These are phyloP conservation scores for Callinectes sapidus DNA, from an alignment of 2,888 invertebrate species.

Conservation along the genomic window DNA sequence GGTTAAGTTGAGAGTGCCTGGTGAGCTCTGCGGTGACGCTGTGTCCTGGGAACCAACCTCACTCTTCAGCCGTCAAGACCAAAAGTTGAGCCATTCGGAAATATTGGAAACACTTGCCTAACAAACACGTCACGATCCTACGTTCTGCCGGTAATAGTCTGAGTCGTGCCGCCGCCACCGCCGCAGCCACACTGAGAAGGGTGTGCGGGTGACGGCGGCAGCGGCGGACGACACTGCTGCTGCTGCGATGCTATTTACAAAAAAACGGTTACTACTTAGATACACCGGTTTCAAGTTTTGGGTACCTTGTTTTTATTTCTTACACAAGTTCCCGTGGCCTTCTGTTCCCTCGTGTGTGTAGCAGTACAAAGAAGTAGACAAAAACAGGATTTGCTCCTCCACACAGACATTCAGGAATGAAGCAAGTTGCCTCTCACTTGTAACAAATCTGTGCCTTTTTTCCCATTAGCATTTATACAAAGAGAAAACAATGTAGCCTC, in stretches of 20 bases:
- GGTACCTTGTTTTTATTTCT: neutral
- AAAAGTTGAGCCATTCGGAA: slow-evolving; percentile 5
- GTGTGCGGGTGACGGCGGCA: neutral
- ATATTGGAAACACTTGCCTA: neutral
- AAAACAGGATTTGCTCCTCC: neutral
- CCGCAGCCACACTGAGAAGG: neutral
- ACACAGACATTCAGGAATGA: neutral
- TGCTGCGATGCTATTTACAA: neutral
- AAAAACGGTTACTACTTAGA: neutral
- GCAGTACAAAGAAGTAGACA: neutral
- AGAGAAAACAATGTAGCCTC: neutral
- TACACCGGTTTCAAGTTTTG: neutral
- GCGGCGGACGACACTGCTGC: neutral
- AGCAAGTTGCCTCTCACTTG: neutral
- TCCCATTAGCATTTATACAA: neutral
- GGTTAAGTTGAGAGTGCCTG: neutral
- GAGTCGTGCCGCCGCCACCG: neutral
- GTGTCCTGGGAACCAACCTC: neutral
- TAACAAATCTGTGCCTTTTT: neutral
- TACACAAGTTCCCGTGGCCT: neutral
- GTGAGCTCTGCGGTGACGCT: neutral
- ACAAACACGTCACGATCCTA: neutral
- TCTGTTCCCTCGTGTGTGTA: neutral
- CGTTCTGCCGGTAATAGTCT: neutral
- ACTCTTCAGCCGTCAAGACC: neutral